Percentiles rank a stretch among this genome's conserved stretches.
Conservation (phyloP, 2,797 vertebrate species). For the Antennarius maculatus region DNA sequence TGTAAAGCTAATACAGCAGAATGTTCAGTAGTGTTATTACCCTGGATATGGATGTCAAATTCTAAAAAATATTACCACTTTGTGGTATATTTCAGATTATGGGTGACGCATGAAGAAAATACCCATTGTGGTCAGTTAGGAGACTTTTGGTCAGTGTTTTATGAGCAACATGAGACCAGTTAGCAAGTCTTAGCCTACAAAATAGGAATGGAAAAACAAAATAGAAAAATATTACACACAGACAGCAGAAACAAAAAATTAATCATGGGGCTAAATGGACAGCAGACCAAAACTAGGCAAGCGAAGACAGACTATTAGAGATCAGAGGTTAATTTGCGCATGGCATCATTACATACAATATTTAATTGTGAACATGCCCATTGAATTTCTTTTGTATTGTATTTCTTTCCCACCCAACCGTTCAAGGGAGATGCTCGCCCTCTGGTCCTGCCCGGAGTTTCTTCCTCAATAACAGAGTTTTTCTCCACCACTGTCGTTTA, state of each 20-base stretch:
- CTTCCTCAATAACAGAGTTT: no score
- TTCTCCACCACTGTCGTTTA: no score
- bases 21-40: background rate
- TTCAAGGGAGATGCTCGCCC: no score
- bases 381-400: no score
- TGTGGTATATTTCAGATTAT: background rate
- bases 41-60: background rate
- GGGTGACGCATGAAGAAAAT: background rate
- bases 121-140: background rate
- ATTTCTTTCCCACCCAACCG: no score
- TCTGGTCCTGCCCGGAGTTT: no score
- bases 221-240: background rate
- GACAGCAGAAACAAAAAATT: background rate
- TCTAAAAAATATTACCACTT: background rate
- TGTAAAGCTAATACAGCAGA: no score
- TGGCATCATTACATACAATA: background rate
- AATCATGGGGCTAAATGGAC: conserved; percentile 15
- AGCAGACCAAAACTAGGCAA: conserved; percentile 11
- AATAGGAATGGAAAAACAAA: conserved; percentile 9
- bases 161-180: background rate
- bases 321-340: conserved; percentile 54
- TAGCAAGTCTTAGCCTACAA: conserved; percentile 4
- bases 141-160: background rate
- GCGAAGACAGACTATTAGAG: conserved; percentile 2
- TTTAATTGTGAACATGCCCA: no score